Evolutionary conservation across 2,888 invertebrate species (phyloP), one percentile per base, ranked within the genome.

Genomic region (Andrena marginata): DNA sequence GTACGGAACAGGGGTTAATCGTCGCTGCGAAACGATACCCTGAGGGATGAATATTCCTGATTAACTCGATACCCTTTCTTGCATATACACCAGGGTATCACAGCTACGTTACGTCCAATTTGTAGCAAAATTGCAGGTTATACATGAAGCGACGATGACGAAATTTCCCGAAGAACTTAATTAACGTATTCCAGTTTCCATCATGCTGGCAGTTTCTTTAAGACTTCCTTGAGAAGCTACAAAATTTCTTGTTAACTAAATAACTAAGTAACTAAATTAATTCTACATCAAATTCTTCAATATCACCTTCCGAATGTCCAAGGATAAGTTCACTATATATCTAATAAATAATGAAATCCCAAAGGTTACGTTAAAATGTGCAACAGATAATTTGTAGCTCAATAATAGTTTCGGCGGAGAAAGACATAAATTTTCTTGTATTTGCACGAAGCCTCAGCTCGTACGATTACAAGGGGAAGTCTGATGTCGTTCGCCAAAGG

Each of bases 21-120:
- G 76, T 76, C 75, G 80, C 71, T 76, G 62, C 67, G 68, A 82
- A 80, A 80, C 82, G 80, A 82, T 80, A 80, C 82, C 82, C 82
- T 64, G 76, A 82, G 82, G 82, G 80, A 76, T 80, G 82, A 76
- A 80, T 80, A 72, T 80, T 80, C 82, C 80, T 80, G 87, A 89
- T 87, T 87, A 89, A 89, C 72, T 86, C 73, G 74, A 77, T 80
- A 85, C 75, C 77, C 81, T 70, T 82, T 80, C 82, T 82, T 82
- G 68, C 80, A 68, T 72, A 64, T 60, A 69, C 80, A 69, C 76
- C 59, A 33, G 76, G 68, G 80, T 80, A 82, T 80, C 76, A 80
- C 68, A 64, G 65, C 76, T 51, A 73, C 71, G 62, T 77, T 77
- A 77, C 60, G 54, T 81, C 64, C 77, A 81, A 81, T 81, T 83